Evolutionary conservation across 2,797 vertebrate genomes (phyloP), one percentile per base, ranked within the genome.

Genomic region (Melanogrammus aeglefinus): DNA sequence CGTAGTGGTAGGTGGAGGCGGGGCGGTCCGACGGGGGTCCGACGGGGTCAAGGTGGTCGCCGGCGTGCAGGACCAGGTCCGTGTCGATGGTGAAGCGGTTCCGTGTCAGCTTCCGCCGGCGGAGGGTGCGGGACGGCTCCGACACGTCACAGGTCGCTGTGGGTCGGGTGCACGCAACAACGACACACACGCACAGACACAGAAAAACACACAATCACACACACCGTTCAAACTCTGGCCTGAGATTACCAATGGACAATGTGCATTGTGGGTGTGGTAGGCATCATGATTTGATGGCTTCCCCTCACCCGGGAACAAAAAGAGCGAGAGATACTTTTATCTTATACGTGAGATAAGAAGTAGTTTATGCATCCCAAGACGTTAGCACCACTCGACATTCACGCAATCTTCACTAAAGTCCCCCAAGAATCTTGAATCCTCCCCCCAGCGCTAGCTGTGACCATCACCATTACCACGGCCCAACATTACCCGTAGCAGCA

Each of bases 71-170:
- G 83, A 97, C 80, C 24, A 96, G 90, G 83, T 97, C 96, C 0
- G 97, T 96, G 84, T 98, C 95, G 38, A 99, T 96, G 89, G 96
- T 98, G 91, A 99, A 96, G 90, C 96, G 95, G 91, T 96, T 99
- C 79, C 94, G 96, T 82, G 96, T 94, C 85, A 98, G 93, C 78
- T 95, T 96, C 85, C 95, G 94, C 77, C 92, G 95, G 79, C 95
- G 91, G 77, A 97, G 93, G 24, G 93, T 96, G 86, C 95, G 95
- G 87, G 96, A 95, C 18, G 97, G 96, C 82, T 96, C 96, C 4
- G 97, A 96, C 80, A 94, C 97, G 99, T 87, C 36, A 81, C 5
- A 24, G 35, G 35, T 36, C 6, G 7, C 35, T 36, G 35, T 1
- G 35, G 35, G 35, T 33, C 31, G 31, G 31, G 31, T 33, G 31